Conservation (phyloP, 2,113 vertebrate genomes). For the Axis porcinus region DNA sequence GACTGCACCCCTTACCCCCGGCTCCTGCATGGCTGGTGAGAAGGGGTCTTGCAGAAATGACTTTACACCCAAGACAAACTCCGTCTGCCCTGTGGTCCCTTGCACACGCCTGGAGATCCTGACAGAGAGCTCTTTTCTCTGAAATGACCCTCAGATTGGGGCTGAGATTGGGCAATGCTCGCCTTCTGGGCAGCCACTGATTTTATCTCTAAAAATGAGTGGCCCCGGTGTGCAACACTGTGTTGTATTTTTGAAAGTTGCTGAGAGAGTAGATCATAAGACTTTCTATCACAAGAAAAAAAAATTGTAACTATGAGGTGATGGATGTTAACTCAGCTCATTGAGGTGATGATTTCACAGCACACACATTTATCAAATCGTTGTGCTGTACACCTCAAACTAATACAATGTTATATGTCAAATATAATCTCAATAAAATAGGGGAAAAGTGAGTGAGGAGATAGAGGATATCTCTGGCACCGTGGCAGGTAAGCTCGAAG, state of each 20-base stretch:
- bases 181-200: no score
- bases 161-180: not conserved
- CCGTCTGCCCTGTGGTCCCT: not conserved
- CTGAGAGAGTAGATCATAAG: not conserved
- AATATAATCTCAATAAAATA: not conserved
- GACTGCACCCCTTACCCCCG: not conserved
- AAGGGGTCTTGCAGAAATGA: not conserved
- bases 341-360: not conserved
- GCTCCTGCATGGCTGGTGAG: not conserved
- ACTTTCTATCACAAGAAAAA: not conserved
- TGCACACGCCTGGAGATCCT: not conserved
- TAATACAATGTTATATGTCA: not conserved
- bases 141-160: not conserved
- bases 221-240: not conserved
- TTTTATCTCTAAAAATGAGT: not conserved
- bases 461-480: accelerated
- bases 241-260: not conserved
- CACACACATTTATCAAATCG: not conserved
- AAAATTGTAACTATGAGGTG: not conserved
- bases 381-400: not conserved
- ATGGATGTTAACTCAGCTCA: not conserved
- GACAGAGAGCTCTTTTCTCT: not conserved
- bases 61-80: not conserved
- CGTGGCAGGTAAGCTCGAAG: not conserved
- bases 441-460: not conserved